Evolutionary conservation across 2,888 invertebrate species (phyloP).

Genomic region (Poecilus cupreus): DNA sequence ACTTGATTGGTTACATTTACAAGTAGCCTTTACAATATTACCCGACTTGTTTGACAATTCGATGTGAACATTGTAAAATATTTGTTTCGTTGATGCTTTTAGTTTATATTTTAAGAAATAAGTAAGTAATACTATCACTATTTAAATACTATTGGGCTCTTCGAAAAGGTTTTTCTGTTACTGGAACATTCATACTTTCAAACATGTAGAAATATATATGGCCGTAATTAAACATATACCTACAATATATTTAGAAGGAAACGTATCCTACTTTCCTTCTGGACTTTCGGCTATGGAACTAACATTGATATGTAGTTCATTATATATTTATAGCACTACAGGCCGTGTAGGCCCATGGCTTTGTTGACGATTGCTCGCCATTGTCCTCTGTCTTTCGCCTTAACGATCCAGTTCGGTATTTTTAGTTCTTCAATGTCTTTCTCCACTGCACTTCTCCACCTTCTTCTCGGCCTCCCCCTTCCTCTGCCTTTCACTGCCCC

Average conservation of each 20-base stretch:
- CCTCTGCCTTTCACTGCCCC: no score
- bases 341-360: no score
- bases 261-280: neutral
- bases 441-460: no score
- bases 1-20: neutral
- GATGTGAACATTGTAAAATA: neutral
- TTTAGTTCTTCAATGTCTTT: no score
- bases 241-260: neutral
- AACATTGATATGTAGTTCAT: no score
- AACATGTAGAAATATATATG: neutral
- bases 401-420: no score
- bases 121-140: neutral
- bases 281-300: no score
- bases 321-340: no score
- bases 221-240: neutral
- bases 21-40: neutral
- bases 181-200: neutral
- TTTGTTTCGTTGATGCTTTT: neutral
- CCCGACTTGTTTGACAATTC: neutral
- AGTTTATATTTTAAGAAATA: neutral
- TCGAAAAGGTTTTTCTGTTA: neutral
- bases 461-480: no score
- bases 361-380: no score
- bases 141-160: neutral
- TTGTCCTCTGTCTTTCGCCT: no score